Conservation (phyloP, 2,888 invertebrate species). For the Margaritifera margaritifera region DNA sequence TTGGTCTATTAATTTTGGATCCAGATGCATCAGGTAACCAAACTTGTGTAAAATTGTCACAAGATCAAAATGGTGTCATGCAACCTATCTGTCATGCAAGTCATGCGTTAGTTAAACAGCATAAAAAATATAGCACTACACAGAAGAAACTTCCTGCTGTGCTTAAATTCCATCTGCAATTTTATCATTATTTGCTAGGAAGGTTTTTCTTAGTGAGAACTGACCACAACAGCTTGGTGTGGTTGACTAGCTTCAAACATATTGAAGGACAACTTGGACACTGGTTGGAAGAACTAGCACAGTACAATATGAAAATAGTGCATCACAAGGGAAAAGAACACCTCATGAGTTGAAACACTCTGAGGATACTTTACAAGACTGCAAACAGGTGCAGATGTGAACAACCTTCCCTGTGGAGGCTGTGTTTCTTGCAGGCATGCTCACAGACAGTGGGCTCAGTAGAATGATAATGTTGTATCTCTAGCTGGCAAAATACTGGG, state of each 20-base stretch:
- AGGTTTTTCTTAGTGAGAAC: constrained; percentile 13
- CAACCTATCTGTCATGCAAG: constrained; percentile 14
- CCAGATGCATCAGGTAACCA: too few species aligned
- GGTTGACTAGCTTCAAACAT: constrained; percentile 16
- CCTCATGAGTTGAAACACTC: constrained; percentile 4
- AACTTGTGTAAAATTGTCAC: neutral
- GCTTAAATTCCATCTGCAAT: constrained; percentile 13
- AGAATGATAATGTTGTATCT: constrained; percentile 8
- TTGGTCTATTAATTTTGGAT: too few species aligned
- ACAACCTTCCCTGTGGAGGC: constrained; percentile 7
- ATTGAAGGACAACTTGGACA: constrained; percentile 14
- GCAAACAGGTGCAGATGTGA: neutral
- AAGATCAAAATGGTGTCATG: constrained; percentile 16
- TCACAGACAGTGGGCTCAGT: too few species aligned
- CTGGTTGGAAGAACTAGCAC: constrained; percentile 16
- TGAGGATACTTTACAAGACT: constrained; percentile 1
- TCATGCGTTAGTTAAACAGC: neutral
- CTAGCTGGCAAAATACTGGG: neutral
- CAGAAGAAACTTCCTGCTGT: constrained; percentile 20
- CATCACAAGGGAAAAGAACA: constrained; percentile 15
- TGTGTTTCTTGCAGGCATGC: constrained; percentile 10
- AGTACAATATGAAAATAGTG: constrained; percentile 12
- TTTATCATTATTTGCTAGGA: constrained; percentile 20
- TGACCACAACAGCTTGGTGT: constrained; percentile 19
- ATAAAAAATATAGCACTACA: constrained; percentile 20